phyloP scores from a whole-genome alignment of 2,888 invertebrate species.

The Sisyra terminalis region DNA sequence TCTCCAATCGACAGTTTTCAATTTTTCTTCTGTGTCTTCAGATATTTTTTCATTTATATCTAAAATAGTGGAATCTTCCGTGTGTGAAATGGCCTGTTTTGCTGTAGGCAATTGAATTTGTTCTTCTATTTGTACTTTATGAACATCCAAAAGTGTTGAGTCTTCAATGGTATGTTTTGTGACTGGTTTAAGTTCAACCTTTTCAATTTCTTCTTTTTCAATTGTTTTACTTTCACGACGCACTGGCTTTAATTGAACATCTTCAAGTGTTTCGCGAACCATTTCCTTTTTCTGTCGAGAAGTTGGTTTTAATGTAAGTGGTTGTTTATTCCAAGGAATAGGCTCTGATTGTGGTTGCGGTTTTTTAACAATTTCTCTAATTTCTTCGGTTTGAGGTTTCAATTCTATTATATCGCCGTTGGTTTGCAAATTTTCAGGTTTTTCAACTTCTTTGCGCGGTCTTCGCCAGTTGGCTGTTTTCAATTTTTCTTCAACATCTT shows the following conservation, averaged over 20 bases:
- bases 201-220: conserved; percentile 22
- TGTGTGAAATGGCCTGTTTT: not conserved
- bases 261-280: conserved; percentile 24
- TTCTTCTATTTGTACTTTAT: conserved; percentile 7
- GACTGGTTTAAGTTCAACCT: conserved; percentile 35
- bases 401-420: conserved; percentile 5
- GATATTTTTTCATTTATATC: conserved; percentile 15
- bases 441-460: conserved; percentile 1
- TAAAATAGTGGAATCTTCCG: conserved; percentile 6
- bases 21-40: conserved; percentile 24
- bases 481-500: conserved; percentile 24
- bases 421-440: conserved; percentile 2
- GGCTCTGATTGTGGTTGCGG: conserved; percentile 10
- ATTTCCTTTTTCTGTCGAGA: conserved; percentile 22
- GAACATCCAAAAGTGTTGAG: conserved; percentile 9
- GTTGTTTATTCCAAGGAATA: conserved; percentile 33
- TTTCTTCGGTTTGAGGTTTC: conserved; percentile 11
- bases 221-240: conserved; percentile 23
- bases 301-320: conserved; percentile 23
- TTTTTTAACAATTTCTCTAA: not conserved
- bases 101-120: conserved; percentile 3
- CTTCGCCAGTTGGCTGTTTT: conserved; percentile 12
- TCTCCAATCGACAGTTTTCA: conserved; percentile 19
- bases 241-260: conserved; percentile 34
- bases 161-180: conserved; percentile 19